Base-by-base conservation (phyloP, 53 echinoderm and acorn worm species). In the Echinarachnius parma region DNA sequence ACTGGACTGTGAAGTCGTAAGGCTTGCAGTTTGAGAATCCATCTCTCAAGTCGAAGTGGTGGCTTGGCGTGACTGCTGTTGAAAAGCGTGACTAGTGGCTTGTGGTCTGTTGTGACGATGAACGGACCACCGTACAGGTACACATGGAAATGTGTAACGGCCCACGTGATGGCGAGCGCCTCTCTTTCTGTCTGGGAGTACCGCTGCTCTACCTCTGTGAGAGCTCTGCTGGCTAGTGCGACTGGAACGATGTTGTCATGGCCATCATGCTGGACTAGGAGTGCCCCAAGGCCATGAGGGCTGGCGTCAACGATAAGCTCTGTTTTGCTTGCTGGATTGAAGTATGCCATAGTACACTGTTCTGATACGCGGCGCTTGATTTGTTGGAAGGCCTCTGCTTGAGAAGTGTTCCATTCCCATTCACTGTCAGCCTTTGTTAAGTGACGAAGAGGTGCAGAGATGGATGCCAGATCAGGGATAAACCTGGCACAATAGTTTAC, bases 11-110 rank as follows among this genome's bases (percentile, higher is more conserved):
- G 55, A 85, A 80, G 55, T 79, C 69, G 42, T 78, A 91, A 19
- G 65, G 14, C 66, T 47, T 91, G 77, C 20, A 91, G 61, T 9
- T 75, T 75, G 27, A 91, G 32, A 7, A 68, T 28, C 89, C 85
- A 89, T 49, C 75, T 32, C 22, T 81, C 81, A 14, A 78, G 85
- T 4, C 83, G 19, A 4, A 53, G 28, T 0, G 92, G 83, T 21
- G 92, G 83, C 46, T 86, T 86, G 8, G 75, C 60, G 48, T 61
- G 28, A 1, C 62, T 56, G 19, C 83, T 68, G 32, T 86, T 86
- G 57, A 86, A 83, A 1, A 86, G 45, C 19, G 50, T 56, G 9
- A 83, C 39, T 1, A 87, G 77, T 5, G 86, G 80, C 44, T 87
- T 86, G 61, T 83, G 59, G 46, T 87, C 78, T 1, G 84, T 80